These are phyloP conservation scores for Gandaritis pyraliata DNA, from an alignment of 2,888 invertebrate species.

Conservation along the genomic window DNA sequence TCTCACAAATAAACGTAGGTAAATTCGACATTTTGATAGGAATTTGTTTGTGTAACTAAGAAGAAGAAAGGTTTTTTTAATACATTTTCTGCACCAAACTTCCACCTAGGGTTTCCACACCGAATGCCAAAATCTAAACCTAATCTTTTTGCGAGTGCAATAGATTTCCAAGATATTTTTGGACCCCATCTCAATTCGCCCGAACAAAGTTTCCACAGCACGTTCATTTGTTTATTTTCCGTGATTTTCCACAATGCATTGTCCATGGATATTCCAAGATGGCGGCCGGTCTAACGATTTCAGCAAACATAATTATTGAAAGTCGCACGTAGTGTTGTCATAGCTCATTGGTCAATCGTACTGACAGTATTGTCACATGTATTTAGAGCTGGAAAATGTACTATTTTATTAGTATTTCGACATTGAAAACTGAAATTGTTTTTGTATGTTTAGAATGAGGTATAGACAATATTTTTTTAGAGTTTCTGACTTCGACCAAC, in stretches of 20 bases:
- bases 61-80: too few species aligned
- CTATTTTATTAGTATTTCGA: constrained; percentile 39
- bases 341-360: constrained; percentile 69
- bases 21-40: background rate
- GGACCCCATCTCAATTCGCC: too few species aligned
- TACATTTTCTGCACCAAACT: too few species aligned
- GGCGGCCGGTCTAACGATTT: constrained; percentile 72
- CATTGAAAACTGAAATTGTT: constrained; percentile 39
- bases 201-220: constrained; percentile 34
- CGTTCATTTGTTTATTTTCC: constrained; percentile 46
- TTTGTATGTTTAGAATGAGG: constrained; percentile 41
- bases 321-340: constrained; percentile 78
- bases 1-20: constrained; percentile 3
- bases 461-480: constrained; percentile 38
- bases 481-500: too few species aligned
- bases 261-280: constrained; percentile 58
- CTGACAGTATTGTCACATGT: constrained; percentile 55
- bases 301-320: constrained; percentile 81
- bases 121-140: too few species aligned
- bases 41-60: background rate
- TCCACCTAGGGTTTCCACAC: too few species aligned
- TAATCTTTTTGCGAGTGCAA: too few species aligned
- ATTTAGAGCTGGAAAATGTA: constrained; percentile 51
- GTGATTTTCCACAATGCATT: constrained; percentile 57
- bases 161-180: too few species aligned